phyloP scores from a whole-genome alignment of 1,140 invertebrate species.

The Drosophila lini region DNA sequence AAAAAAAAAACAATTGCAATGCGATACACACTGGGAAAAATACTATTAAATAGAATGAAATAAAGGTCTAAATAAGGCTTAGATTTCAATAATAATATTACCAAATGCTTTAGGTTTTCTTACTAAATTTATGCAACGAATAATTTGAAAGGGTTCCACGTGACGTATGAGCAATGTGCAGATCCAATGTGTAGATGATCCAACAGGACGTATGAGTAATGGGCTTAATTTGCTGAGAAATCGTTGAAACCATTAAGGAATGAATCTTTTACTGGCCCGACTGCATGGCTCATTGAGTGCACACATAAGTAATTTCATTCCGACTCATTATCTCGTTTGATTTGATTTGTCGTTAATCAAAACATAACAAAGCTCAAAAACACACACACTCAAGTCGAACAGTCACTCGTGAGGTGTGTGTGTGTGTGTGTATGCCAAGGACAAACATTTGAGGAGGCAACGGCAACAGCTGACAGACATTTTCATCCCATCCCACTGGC shows the following conservation, averaged over 20 bases:
- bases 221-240: not conserved
- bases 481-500: constrained; percentile 6
- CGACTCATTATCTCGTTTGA: constrained; percentile 47
- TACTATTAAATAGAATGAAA: not conserved
- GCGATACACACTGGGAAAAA: not conserved
- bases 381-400: constrained; percentile 18
- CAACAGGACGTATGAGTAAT: constrained; percentile 13
- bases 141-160: no score
- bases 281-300: constrained; percentile 39
- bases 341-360: constrained; percentile 48
- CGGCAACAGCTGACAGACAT: constrained; percentile 11
- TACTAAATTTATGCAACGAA: not conserved
- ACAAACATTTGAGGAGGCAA: constrained; percentile 17
- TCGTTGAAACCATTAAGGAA: constrained; percentile 31
- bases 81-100: no score
- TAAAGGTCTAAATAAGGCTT: no score
- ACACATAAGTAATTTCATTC: constrained; percentile 48
- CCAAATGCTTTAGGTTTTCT: not conserved
- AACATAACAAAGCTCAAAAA: constrained; percentile 39
- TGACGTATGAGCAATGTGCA: not conserved
- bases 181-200: not conserved
- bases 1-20: not conserved
- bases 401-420: constrained; percentile 5
- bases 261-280: constrained; percentile 12
- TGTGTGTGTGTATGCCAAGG: constrained; percentile 11